Evolutionary conservation across 2,113 vertebrate genomes (phyloP).

Genomic region (Xenus cinereus): DNA sequence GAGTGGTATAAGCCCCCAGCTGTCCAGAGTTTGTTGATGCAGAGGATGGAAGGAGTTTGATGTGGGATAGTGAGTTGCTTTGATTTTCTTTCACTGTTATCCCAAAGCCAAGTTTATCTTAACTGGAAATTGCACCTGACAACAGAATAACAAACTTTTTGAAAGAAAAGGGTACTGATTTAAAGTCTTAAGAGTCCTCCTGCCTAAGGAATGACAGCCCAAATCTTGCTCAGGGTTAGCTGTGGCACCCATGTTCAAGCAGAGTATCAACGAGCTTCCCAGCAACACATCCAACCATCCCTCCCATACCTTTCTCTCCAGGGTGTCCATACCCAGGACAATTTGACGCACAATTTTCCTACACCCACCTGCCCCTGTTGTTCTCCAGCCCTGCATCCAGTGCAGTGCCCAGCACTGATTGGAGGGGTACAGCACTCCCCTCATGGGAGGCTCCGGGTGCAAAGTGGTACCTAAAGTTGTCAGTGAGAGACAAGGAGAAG

Average conservation of each 20-base stretch:
- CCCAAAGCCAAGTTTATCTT: background rate
- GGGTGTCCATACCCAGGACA: background rate
- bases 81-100: background rate
- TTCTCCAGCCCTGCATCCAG: rapidly evolving
- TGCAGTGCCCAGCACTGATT: background rate
- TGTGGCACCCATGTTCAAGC: background rate
- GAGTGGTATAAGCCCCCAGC: background rate
- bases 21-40: background rate
- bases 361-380: background rate
- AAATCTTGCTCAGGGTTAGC: background rate
- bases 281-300: background rate
- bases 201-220: background rate
- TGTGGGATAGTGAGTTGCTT: background rate
- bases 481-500: background rate
- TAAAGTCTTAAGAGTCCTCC: background rate
- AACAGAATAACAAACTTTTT: background rate
- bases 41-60: background rate
- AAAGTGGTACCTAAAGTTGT: background rate
- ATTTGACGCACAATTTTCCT: background rate
- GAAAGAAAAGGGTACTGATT: background rate
- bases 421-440: background rate
- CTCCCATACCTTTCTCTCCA: background rate
- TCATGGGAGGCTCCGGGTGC: background rate
- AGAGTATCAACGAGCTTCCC: background rate
- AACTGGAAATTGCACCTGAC: background rate